Base-by-base conservation (phyloP, 2,797 vertebrate genomes). In the Emydoidea blandingii region DNA sequence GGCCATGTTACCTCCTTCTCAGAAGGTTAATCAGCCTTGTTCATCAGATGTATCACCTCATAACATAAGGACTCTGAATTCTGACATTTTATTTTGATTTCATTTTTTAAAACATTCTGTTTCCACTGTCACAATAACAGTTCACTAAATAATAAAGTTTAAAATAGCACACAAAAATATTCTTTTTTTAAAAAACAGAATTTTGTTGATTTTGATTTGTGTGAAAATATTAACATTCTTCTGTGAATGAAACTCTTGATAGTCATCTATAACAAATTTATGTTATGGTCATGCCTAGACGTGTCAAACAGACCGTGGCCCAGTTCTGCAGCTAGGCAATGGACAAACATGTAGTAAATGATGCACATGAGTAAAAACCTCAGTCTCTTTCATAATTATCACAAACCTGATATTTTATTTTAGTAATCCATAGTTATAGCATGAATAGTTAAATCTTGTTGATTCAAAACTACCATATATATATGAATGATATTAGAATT, bases 401-500 rank as follows among this genome's bases (percentile, higher is more conserved):
- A n/a, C 44, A 85, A 57, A 89, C 92, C 68, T 92, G 86, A 56
- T 88, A 87, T 65, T 65, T 65, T 34, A 65, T 41, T 44, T 85
- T 34, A 94, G 62, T 52, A 80, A 93, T 47, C 7, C 50, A 19
- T 7, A 2, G 72, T 78, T 79, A 4, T 27, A 92, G 31, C 29
- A 53, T 1, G 1, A 89, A 85, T n/a, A 88, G 79, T 85, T 95
- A 87, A 90, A 89, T 34, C 47, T 53, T 78, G n/a, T 85, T 91
- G 16, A 78, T 90, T 93, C 65, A 85, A 80, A 93, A 79, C 84
- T 93, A 72, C 29, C 79, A 68, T 91, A 34, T 87, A 44, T 83
- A 6, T 84, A 53, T 53, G 85, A 92, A 76, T 29, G 10, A 76
- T 59, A 74, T 14, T 89, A 44, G 6, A 62, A 62, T n/a, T 8